Conservation (phyloP, 2,113 vertebrate genomes). For the Murina feae region DNA sequence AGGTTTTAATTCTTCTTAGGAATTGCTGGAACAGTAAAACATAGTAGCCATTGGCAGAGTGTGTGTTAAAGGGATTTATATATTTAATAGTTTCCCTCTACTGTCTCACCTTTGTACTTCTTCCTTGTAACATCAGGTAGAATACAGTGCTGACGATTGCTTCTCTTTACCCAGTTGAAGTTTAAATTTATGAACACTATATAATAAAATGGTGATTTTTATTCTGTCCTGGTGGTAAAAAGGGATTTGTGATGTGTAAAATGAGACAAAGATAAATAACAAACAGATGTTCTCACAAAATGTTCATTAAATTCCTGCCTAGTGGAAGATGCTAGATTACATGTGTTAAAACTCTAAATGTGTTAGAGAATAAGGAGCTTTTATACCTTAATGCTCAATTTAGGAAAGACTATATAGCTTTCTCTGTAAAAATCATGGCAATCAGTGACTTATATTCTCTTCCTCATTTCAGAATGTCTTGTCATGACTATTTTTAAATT, state of each 20-base stretch:
- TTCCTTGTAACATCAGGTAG: slow-evolving; percentile 44
- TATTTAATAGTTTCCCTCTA: slow-evolving; percentile 45
- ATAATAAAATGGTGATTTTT: slow-evolving; percentile 76
- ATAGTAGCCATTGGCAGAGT: slow-evolving; percentile 29
- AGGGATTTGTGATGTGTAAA: slow-evolving; percentile 74
- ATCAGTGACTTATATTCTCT: slow-evolving; percentile 64
- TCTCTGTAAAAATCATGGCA: slow-evolving; percentile 66
- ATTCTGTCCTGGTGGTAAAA: slow-evolving; percentile 67
- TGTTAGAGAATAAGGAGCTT: slow-evolving; percentile 66
- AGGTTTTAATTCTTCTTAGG: slow-evolving; percentile 39
- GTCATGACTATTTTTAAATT: slow-evolving; percentile 65
- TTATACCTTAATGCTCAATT: slow-evolving; percentile 74
- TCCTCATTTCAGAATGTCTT: slow-evolving; percentile 55
- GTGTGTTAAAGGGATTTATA: slow-evolving; percentile 54
- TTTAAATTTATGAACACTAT: slow-evolving; percentile 67
- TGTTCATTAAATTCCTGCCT: slow-evolving; percentile 72
- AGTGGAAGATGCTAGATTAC: slow-evolving; percentile 63
- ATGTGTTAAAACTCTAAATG: slow-evolving; percentile 71
- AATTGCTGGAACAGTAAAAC: slow-evolving; percentile 40
- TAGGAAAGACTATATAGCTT: slow-evolving; percentile 62
- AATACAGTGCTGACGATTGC: slow-evolving; percentile 33
- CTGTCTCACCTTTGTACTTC: slow-evolving; percentile 13
- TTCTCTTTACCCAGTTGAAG: slow-evolving; percentile 29
- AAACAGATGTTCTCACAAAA: slow-evolving; percentile 77
- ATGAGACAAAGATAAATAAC: slow-evolving; percentile 77